Evolutionary conservation across 2,888 invertebrate genomes (phyloP).

Genomic region (Troides helena): DNA sequence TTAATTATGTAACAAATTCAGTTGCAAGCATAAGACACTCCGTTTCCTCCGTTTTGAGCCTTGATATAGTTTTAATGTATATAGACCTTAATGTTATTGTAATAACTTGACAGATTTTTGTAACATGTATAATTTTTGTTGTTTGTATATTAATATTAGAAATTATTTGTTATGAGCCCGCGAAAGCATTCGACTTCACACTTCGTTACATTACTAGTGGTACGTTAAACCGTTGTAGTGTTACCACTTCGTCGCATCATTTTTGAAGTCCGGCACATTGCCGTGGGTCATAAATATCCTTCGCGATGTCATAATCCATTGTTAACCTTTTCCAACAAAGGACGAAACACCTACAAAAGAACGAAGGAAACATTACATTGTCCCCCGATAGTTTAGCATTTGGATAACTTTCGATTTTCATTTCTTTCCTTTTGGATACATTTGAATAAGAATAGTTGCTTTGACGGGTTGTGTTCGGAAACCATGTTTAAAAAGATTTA

Average conservation of each 20-base stretch:
- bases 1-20: too few species aligned
- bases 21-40: too few species aligned
- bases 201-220: not conserved
- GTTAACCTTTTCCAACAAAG: constrained; percentile 34
- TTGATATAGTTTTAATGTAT: too few species aligned
- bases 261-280: constrained; percentile 2
- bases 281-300: constrained; percentile 26
- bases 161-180: too few species aligned
- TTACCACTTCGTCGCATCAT: constrained; percentile 7
- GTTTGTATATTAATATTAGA: too few species aligned
- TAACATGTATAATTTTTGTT: too few species aligned
- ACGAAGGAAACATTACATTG: constrained; percentile 19
- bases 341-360: constrained; percentile 31
- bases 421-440: constrained; percentile 19
- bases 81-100: too few species aligned
- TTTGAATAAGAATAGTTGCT: constrained; percentile 27
- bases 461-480: constrained; percentile 7
- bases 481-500: constrained; percentile 14
- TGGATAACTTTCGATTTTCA: constrained; percentile 25
- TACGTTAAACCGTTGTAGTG: not conserved
- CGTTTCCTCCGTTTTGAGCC: too few species aligned
- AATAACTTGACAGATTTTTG: too few species aligned
- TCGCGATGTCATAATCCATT: constrained; percentile 35
- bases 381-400: constrained; percentile 25
- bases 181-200: too few species aligned